Conservation (phyloP, 2,113 vertebrate genomes). For the Gobio gobio region DNA sequence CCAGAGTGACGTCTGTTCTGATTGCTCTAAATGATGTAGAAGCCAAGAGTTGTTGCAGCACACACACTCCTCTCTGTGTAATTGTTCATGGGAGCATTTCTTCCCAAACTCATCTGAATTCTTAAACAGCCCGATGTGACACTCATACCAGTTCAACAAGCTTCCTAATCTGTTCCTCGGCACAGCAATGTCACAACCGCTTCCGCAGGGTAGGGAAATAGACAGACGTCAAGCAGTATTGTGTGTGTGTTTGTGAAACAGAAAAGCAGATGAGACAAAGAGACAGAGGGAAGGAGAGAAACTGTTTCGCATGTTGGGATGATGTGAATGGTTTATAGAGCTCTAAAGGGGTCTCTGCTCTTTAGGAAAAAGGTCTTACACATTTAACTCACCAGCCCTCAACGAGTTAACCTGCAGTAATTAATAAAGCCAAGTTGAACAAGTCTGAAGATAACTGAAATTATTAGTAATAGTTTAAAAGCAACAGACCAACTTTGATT, state of each 20-base stretch:
- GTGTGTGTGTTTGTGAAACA: constrained; percentile 17
- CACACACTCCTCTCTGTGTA: constrained; percentile 30
- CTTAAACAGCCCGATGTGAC: constrained; percentile 36
- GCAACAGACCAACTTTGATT: no score
- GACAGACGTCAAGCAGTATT: constrained; percentile 27
- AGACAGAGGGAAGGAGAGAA: constrained; percentile 56
- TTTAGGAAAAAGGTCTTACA: constrained; percentile 42
- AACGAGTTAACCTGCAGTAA: background rate
- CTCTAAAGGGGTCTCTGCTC: background rate
- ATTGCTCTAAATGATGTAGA: constrained; percentile 39
- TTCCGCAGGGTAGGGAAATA: constrained; percentile 61
- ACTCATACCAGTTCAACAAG: constrained; percentile 37
- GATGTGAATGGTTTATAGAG: background rate
- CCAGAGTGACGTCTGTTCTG: constrained; percentile 36
- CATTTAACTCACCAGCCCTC: background rate
- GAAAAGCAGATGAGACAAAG: background rate
- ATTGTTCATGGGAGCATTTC: constrained; percentile 31
- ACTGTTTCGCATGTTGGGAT: constrained; percentile 20
- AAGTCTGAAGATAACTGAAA: background rate
- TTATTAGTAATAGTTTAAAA: no score
- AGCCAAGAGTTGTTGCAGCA: constrained; percentile 17
- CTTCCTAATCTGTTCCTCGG: constrained; percentile 25
- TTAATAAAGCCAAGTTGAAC: background rate
- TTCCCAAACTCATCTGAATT: constrained; percentile 34
- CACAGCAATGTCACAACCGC: constrained; percentile 21